Evolutionary conservation across 2,113 vertebrate species (phyloP).

Genomic region (human): DNA sequence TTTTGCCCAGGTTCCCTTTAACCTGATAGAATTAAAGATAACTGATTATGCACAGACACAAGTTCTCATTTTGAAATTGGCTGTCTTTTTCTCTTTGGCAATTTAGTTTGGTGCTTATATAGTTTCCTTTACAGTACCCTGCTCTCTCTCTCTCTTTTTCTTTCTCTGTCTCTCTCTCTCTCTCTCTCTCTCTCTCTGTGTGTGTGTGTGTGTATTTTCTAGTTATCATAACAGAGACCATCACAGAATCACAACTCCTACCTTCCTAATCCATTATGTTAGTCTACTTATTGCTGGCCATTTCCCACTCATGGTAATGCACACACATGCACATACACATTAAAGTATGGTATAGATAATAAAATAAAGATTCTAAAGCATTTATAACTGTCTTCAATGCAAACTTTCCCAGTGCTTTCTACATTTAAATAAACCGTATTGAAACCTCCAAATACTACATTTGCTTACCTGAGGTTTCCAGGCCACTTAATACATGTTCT

Average conservation of each 20-base stretch:
- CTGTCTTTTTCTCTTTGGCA: neutral
- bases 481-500: neutral
- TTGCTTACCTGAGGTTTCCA: neutral
- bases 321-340: too few species aligned
- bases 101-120: neutral
- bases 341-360: neutral
- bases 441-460: neutral
- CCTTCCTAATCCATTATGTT: neutral
- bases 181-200: neutral
- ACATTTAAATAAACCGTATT: neutral
- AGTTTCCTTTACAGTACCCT: neutral
- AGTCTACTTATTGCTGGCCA: neutral
- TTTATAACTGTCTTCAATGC: neutral
- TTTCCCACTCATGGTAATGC: neutral
- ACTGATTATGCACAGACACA: neutral
- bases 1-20: neutral
- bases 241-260: neutral
- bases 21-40: neutral
- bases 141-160: too few species aligned
- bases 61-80: slow-evolving; percentile 5
- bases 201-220: neutral
- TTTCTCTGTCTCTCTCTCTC: too few species aligned
- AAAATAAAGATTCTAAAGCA: neutral
- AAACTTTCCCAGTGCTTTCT: neutral
- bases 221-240: neutral